phyloP scores from a whole-genome alignment of 2,797 vertebrate genomes.

The Onychomys torridus region DNA sequence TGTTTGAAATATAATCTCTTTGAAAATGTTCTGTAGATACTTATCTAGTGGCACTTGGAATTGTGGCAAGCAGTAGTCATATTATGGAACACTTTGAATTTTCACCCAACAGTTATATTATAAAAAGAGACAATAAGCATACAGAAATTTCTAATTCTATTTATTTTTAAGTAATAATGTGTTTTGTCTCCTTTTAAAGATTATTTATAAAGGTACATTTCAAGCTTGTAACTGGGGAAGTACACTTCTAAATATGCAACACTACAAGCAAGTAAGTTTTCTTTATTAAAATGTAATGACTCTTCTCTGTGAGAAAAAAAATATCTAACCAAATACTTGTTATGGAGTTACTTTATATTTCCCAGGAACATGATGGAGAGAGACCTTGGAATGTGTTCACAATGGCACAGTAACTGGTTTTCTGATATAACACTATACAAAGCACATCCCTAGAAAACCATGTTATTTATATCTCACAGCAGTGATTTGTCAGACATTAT shows the following conservation, averaged over 20 bases:
- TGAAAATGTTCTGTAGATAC: neutral
- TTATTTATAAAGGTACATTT: neutral
- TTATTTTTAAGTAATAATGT: neutral
- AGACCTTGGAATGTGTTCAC: neutral
- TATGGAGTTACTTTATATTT: neutral
- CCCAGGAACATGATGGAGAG: neutral
- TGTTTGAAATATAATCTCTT: neutral
- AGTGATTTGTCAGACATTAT: neutral
- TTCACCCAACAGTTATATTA: neutral
- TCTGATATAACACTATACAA: neutral
- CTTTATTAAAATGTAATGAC: neutral
- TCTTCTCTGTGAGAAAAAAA: neutral
- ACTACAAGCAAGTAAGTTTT: constrained; percentile 67
- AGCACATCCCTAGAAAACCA: neutral
- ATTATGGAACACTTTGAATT: neutral
- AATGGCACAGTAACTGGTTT: neutral
- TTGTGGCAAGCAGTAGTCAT: neutral
- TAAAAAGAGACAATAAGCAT: neutral
- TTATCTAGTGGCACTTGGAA: no score
- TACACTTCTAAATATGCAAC: constrained; percentile 20
- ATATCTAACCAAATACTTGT: neutral
- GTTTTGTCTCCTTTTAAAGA: neutral
- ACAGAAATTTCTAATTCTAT: neutral
- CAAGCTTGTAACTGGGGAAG: constrained; percentile 54
- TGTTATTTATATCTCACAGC: neutral